Evolutionary conservation across 2,797 vertebrate species (phyloP).

Genomic region (Propithecus deckenii): DNA sequence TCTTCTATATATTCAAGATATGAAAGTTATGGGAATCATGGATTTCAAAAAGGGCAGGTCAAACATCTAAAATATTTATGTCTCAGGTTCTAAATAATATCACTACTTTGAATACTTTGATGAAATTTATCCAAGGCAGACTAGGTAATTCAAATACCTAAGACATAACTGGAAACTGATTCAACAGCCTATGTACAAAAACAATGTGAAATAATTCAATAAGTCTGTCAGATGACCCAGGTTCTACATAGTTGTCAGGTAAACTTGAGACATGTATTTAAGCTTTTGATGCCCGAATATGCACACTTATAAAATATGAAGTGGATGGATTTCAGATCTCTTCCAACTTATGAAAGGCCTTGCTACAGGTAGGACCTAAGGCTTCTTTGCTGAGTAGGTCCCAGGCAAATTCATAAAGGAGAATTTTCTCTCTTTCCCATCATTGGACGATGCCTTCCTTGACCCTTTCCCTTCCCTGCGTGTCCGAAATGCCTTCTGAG

Average conservation of each 20-base stretch:
- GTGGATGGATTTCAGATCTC: neutral
- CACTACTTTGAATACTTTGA: neutral
- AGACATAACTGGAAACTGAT: neutral
- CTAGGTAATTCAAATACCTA: neutral
- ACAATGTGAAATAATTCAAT: neutral
- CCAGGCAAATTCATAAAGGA: neutral
- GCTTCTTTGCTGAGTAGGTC: neutral
- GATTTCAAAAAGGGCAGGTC: neutral
- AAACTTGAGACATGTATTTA: neutral
- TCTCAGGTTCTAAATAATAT: neutral
- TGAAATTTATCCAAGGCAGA: neutral
- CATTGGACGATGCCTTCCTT: neutral
- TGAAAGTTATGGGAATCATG: neutral
- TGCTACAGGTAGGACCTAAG: rapidly evolving
- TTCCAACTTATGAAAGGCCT: neutral
- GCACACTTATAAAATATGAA: neutral
- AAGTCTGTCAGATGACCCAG: too few species aligned
- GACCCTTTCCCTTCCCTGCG: neutral
- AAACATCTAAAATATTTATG: neutral
- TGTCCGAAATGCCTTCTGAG: neutral
- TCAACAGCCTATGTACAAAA: neutral
- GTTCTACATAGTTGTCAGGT: neutral
- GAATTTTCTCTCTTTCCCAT: neutral
- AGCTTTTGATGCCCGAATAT: neutral
- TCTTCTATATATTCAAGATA: neutral